Base-by-base conservation (phyloP, 2,888 invertebrate genomes). In the Amphipoea oculea region DNA sequence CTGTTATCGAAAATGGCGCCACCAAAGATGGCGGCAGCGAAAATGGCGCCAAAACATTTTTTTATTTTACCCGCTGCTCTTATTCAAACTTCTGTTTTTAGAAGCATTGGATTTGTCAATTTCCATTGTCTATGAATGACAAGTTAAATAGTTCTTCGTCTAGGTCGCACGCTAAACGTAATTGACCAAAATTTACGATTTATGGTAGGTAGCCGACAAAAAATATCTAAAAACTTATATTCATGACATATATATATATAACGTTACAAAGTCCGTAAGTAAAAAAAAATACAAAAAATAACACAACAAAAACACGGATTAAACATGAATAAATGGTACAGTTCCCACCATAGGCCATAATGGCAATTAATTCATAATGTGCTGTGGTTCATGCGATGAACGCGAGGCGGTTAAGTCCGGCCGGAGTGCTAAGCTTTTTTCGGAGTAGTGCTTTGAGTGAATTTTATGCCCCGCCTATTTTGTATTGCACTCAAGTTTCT, bases 271-370 rank as follows among this genome's bases (percentile, higher is more conserved):
- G 72, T 40, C 42, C 60, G 68, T 65, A 70, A 65, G 62, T 79
- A 71, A 82, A 76, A 82, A 73, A 66, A 74, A 76, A 7, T 66
- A 70, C 20, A 40, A 68, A 72, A 73, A 76, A 81, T 82, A 71
- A 17, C 20, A 66, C 51, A 81, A 73, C 45, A 68, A 75, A 84
- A 80, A 78, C 76, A 29, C 48, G 62, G n/a, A 51, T 74, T 57
- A 78, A 78, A 79, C 51, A 81, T 88, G 79, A 82, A 82, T 78
- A 82, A 79, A 69, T 82, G 51, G 81, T 86, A 89, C 79, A 73
- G 85, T 91, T 93, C 93, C 90, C 91, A 93, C 86, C 86, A 86
- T 84, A 83, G 80, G 81, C 85, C 75, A 89, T 87, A 88, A 91
- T 88, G 76, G 78, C 89, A 89, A 91, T 92, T 92, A 90, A 92